Evolutionary conservation across 2,113 vertebrate species (phyloP).

Genomic region (Lontra canadensis): DNA sequence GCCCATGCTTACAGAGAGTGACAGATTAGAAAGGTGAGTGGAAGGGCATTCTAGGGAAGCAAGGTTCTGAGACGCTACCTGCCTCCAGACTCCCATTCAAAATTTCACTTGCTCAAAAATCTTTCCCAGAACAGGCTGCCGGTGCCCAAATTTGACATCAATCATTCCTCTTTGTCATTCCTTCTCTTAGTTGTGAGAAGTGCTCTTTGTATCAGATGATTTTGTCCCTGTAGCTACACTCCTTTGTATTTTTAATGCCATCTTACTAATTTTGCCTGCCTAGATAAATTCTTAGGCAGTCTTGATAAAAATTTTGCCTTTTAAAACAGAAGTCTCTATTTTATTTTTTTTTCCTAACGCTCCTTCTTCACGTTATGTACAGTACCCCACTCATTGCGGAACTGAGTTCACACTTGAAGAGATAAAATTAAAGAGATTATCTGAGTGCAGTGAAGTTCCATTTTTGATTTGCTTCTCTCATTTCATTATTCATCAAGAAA

Average conservation of each 20-base stretch:
- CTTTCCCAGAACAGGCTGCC: background rate
- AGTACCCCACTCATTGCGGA: background rate
- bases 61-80: background rate
- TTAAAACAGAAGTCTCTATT: background rate
- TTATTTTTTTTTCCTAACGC: background rate
- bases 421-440: background rate
- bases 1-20: background rate
- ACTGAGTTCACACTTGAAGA: background rate
- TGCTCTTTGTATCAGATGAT: background rate
- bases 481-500: constrained; percentile 53
- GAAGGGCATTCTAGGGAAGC: background rate
- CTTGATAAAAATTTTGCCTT: constrained; percentile 26
- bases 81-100: background rate
- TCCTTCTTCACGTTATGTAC: background rate
- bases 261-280: constrained; percentile 48
- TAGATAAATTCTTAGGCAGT: background rate
- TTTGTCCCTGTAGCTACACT: constrained; percentile 38
- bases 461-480: constrained; percentile 38
- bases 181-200: background rate
- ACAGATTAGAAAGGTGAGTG: background rate
- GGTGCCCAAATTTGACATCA: background rate
- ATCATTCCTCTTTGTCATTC: background rate
- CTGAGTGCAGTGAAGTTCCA: background rate
- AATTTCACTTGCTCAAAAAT: constrained; percentile 27
- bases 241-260: constrained; percentile 41